These are phyloP conservation scores for Thymelicus lineola DNA, from an alignment of 2,888 invertebrate species.

Conservation along the genomic window DNA sequence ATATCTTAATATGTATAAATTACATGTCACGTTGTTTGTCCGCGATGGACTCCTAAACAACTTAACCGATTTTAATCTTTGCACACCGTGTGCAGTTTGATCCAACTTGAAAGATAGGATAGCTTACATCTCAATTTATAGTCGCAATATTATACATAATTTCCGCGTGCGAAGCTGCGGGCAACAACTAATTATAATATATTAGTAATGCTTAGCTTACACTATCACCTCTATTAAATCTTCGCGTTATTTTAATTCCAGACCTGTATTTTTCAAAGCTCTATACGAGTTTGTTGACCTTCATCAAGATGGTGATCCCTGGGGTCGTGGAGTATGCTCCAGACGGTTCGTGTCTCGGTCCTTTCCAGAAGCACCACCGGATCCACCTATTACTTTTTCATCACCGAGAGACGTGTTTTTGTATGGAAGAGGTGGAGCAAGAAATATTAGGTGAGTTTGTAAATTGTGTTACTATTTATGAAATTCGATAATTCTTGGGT, in stretches of 20 bases:
- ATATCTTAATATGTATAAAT: too few species aligned
- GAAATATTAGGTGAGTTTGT: conserved; percentile 88
- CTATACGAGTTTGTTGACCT: conserved; percentile 95
- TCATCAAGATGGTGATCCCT: conserved; percentile 93
- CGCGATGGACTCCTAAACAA: too few species aligned
- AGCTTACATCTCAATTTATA: too few species aligned
- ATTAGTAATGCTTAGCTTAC: too few species aligned
- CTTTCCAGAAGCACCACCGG: conserved; percentile 81
- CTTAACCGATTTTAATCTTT: too few species aligned
- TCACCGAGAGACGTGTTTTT: conserved; percentile 93
- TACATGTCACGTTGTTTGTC: too few species aligned
- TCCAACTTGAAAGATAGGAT: too few species aligned
- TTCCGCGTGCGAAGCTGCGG: too few species aligned
- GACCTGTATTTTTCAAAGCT: conserved; percentile 93
- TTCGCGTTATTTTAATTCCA: conserved; percentile 62
- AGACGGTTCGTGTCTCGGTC: conserved; percentile 90
- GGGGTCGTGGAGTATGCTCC: conserved; percentile 90
- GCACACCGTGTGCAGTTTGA: too few species aligned
- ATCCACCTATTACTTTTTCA: conserved; percentile 90
- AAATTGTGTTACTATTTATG: background rate
- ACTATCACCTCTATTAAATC: background rate
- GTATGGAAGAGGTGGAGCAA: conserved; percentile 93
- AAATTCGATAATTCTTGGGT: too few species aligned
- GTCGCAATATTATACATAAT: too few species aligned
- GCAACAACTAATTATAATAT: too few species aligned